Base-by-base conservation (phyloP, 1,140 invertebrate genomes). In the Lasaia peninsularis region DNA sequence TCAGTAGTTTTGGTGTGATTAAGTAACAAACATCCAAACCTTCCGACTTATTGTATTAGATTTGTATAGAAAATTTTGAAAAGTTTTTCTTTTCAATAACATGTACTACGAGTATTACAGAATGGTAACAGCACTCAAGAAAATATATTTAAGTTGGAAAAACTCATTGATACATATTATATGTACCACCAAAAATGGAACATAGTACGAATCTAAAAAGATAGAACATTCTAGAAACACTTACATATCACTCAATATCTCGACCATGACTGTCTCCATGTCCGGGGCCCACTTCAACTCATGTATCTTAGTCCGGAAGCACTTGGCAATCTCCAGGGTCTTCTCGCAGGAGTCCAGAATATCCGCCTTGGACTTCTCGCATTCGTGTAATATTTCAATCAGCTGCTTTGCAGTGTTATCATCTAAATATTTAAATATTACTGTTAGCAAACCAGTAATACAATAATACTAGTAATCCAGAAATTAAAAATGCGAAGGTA, bases 251-350 rank as follows among this genome's bases (percentile, higher is more conserved):
- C 65, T 69, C 69, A 84, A 69, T 6, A 84, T 53, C 35, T 84
- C 79, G 16, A 67, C 70, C 0, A 84, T 35, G 1, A 84, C 53
- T 0, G 67, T 63, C 51, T 80, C 75, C 71, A 86, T 78, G 49
- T 65, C 67, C 0, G 82, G 82, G 0, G 80, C 77, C 82, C 82
- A 86, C 33, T 81, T 75, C 8, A 86, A 74, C 12, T 69, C 62
- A 21, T 82, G 78, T 11, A 86, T 86, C 58, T 79, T 73, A 9
- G 67, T 73, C 0, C 70, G 65, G 71, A 86, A 86, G 37, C 82
- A 86, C 28, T 83, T 83, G 32, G 78, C 63, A 8, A 77, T 64
- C 52, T 80, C 75, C 65, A 83, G 44, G 9, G 65, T 63, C 24
- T 59, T 62, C 16, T 34, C 34, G 56, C 82, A 86, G 14, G 69